Evolutionary conservation across 2,113 vertebrate species (phyloP), one percentile per base, ranked within the genome.

Genomic region (Helogale parvula): DNA sequence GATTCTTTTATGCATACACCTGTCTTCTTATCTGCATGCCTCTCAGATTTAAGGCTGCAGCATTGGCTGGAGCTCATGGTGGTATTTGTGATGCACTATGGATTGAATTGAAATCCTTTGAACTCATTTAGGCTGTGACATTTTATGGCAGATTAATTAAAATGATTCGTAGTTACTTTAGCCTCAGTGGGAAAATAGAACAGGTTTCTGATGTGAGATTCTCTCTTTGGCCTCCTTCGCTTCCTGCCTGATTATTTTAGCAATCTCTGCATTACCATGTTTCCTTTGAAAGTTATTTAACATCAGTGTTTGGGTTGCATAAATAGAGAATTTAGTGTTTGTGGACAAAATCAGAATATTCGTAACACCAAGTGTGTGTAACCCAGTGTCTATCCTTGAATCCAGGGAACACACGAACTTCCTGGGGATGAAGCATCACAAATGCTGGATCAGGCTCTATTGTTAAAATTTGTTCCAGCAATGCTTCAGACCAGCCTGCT

Each of bases 111-210:
- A 98, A 98, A 99, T 98, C 45, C 98, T 98, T 98, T 98, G 76
- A 98, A 98, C 93, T 98, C 84, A 98, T 98, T 98, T 98, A 97
- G 96, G 27, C 71, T 97, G 94, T 98, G 97, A 96, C 94, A 98
- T 98, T 98, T 98, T 98, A 93, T 98, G 98, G 86, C 93, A 98
- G 97, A 98, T 98, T 98, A 99, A 98, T 98, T 98, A 98, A 99
- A 99, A 98, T 98, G 97, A 98, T 98, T 98, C 92, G 95, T 93
- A 96, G 76, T 98, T 98, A 96, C 86, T 96, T 98, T 97, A 97
- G 90, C 85, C 86, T 97, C 79, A 11, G 77, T 96, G 93, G 94
- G 86, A 92, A 35, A 96, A 90, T 94, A 76, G 96, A 97, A 91
- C n/a, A 93, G 68, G 25, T 79, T 96, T 98, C 90, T 93, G 38